These are phyloP conservation scores for Microhierax caerulescens DNA, from an alignment of 2,797 vertebrate species.

Conservation along the genomic window DNA sequence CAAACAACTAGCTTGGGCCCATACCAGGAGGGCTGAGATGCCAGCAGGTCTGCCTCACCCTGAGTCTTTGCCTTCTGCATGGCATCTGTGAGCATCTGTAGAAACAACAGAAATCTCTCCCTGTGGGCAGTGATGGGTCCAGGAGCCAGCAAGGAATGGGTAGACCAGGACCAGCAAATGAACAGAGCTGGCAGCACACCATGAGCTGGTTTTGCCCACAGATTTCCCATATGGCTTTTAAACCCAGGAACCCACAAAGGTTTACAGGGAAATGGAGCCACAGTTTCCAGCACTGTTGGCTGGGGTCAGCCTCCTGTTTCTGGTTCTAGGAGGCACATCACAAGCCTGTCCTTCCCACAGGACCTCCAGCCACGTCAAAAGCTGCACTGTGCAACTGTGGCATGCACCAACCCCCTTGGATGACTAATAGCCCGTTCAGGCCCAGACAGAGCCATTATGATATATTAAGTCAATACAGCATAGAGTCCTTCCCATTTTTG, in stretches of 20 bases:
- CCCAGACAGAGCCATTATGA: neutral
- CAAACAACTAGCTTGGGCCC: neutral
- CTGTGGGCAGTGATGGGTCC: neutral
- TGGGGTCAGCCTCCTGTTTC: too few species aligned
- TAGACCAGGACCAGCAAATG: neutral
- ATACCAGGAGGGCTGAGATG: neutral
- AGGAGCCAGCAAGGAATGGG: neutral
- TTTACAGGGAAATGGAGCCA: accelerated
- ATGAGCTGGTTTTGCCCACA: accelerated
- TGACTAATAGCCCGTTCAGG: neutral
- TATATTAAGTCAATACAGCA: neutral
- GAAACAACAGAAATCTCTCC: neutral
- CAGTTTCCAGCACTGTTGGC: neutral
- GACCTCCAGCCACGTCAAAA: neutral
- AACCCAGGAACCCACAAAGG: neutral
- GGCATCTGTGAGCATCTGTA: accelerated
- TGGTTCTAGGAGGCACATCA: neutral
- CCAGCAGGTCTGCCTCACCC: neutral
- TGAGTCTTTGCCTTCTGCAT: neutral
- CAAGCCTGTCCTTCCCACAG: neutral
- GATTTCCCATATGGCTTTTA: neutral
- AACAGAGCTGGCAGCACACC: neutral
- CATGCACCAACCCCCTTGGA: neutral
- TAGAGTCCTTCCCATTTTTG: neutral
- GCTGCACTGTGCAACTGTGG: neutral